A percentile compares a stretch with the other conserved stretches of the same genome.
Conservation (phyloP, 2,888 invertebrate species). For the Polylopha cassiicola region DNA sequence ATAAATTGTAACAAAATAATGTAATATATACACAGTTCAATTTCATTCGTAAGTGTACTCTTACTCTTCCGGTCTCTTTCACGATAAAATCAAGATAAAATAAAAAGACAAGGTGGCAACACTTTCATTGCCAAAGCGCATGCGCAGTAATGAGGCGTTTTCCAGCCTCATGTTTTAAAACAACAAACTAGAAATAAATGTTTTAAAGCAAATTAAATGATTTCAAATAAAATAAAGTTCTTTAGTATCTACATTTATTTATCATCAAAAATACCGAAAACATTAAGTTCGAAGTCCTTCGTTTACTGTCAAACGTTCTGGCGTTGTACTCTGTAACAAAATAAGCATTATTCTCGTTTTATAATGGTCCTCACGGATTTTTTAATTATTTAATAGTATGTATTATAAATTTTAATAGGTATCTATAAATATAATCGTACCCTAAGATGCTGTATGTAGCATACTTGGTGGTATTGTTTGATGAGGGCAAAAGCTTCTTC, state of each 20-base stretch:
- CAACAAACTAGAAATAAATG: background rate
- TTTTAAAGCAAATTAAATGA: too few relatives aligned
- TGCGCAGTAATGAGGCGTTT: conserved; percentile 8
- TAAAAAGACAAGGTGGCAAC: background rate
- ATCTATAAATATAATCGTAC: conserved; percentile 55
- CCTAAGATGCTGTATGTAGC: conserved; percentile 89
- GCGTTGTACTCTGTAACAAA: conserved; percentile 55
- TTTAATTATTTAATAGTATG: too few relatives aligned
- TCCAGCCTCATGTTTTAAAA: background rate
- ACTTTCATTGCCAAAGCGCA: background rate
- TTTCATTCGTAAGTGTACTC: too few relatives aligned
- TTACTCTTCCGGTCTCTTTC: too few relatives aligned
- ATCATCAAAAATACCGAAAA: too few relatives aligned
- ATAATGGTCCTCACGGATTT: too few relatives aligned
- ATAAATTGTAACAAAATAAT: too few relatives aligned
- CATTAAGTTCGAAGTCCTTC: conserved; percentile 23
- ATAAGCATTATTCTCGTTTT: too few relatives aligned
- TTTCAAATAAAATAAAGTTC: too few relatives aligned
- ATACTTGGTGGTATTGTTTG: conserved; percentile 83
- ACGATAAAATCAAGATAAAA: conserved; percentile 5
- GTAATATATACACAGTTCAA: too few relatives aligned
- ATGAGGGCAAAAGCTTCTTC: conserved; percentile 93
- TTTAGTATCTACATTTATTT: too few relatives aligned
- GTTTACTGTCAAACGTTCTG: conserved; percentile 43
- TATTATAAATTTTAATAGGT: conserved; percentile 1